A percentile compares a stretch with the other conserved stretches of the same genome.
Conservation (phyloP, 2,797 vertebrate species). For the Taenioides sp. region DNA sequence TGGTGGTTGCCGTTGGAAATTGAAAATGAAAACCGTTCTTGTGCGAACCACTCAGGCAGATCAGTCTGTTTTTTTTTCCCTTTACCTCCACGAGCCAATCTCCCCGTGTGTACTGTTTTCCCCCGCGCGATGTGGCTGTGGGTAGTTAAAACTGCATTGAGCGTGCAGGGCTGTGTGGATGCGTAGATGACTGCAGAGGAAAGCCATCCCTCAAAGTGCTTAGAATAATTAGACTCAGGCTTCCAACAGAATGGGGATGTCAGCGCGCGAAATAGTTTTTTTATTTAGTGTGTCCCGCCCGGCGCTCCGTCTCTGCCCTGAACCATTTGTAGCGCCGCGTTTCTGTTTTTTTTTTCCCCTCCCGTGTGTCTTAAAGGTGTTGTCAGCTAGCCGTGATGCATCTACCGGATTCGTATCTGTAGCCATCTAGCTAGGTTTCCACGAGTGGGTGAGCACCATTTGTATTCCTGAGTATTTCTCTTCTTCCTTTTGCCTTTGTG, state of each 20-base stretch:
- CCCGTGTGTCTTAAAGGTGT: slow-evolving; percentile 64
- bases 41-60: slow-evolving; percentile 49
- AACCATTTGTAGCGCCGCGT: slow-evolving; percentile 56
- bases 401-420: slow-evolving; percentile 61
- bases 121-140: slow-evolving; percentile 41
- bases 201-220: slow-evolving; percentile 77
- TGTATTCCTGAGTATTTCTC: slow-evolving; percentile 36
- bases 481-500: neutral
- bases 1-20: slow-evolving; percentile 40
- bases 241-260: slow-evolving; percentile 76
- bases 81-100: slow-evolving; percentile 56
- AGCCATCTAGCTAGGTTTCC: slow-evolving; percentile 29
- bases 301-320: slow-evolving; percentile 65
- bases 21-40: slow-evolving; percentile 62
- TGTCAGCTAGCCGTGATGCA: slow-evolving; percentile 63
- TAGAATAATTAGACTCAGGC: slow-evolving; percentile 78
- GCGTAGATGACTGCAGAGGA: slow-evolving; percentile 72
- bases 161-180: slow-evolving; percentile 51
- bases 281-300: slow-evolving; percentile 76
- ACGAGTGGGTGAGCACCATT: slow-evolving; percentile 60
- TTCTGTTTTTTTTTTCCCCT: neutral
- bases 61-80: slow-evolving; percentile 40
- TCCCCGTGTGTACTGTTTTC: slow-evolving; percentile 46
- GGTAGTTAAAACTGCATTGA: slow-evolving; percentile 71
- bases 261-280: slow-evolving; percentile 77